These are phyloP conservation scores for Thera britannica DNA, from an alignment of 2,888 invertebrate species.

Conservation along the genomic window DNA sequence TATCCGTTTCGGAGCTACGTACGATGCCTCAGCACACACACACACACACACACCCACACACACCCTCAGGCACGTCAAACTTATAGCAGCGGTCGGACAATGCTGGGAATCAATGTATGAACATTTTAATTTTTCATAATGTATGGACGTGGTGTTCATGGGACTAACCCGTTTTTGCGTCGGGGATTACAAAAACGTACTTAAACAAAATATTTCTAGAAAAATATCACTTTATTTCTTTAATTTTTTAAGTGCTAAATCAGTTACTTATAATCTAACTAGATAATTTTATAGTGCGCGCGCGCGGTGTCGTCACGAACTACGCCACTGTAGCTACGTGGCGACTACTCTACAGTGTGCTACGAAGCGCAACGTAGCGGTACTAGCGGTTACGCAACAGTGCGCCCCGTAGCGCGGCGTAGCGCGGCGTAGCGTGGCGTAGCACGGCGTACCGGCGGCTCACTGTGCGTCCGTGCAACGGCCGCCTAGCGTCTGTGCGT, in stretches of 20 bases:
- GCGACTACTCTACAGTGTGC: background rate
- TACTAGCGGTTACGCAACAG: background rate
- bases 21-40: too few relatives aligned
- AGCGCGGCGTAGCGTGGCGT: background rate
- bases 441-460: background rate
- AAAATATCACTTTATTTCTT: slow-evolving; percentile 74
- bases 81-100: too few relatives aligned
- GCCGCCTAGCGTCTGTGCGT: slow-evolving; percentile 43
- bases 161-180: too few relatives aligned
- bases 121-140: too few relatives aligned
- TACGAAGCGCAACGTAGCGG: slow-evolving; percentile 1
- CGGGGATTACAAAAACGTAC: background rate
- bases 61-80: too few relatives aligned
- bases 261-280: slow-evolving; percentile 31
- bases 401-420: background rate
- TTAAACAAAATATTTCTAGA: slow-evolving; percentile 6
- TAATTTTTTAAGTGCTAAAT: slow-evolving; percentile 49
- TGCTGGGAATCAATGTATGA: too few relatives aligned
- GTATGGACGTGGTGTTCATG: too few relatives aligned
- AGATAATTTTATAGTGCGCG: background rate
- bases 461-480: slow-evolving; percentile 12
- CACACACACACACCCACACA: too few relatives aligned
- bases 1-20: too few relatives aligned
- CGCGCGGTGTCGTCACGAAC: too few relatives aligned
- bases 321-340: background rate